phyloP scores from a whole-genome alignment of 2,113 vertebrate species.

The Micronycteris hirsuta region DNA sequence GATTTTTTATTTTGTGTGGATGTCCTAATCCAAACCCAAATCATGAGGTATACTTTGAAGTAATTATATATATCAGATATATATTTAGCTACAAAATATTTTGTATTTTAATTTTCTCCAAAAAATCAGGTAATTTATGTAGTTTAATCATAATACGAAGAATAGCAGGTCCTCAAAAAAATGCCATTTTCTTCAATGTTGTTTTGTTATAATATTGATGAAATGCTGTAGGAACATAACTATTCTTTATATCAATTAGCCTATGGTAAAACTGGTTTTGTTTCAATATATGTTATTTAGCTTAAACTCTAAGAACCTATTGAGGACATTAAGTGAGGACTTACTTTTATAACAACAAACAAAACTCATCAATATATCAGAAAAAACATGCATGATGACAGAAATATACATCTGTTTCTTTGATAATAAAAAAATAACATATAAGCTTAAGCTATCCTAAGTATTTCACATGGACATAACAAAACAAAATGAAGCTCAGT shows the following conservation, averaged over 20 bases:
- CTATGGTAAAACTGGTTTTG: neutral
- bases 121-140: neutral
- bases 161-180: neutral
- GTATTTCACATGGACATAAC: neutral
- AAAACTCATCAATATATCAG: neutral
- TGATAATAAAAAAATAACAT: neutral
- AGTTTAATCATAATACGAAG: neutral
- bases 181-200: neutral
- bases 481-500: constrained; percentile 2
- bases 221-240: neutral
- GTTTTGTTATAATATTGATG: neutral
- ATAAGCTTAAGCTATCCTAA: neutral
- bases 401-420: neutral
- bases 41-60: neutral
- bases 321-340: neutral
- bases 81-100: neutral
- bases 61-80: constrained; percentile 41
- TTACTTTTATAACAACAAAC: neutral
- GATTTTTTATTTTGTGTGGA: neutral
- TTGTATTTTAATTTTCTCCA: neutral
- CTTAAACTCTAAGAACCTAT: neutral
- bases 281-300: neutral
- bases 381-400: neutral
- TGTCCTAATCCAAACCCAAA: constrained; percentile 49
- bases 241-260: neutral